Evolutionary conservation across 92 coral and sea anemone genomes (phyloP).

Genomic region (Epizoanthus fatuus): DNA sequence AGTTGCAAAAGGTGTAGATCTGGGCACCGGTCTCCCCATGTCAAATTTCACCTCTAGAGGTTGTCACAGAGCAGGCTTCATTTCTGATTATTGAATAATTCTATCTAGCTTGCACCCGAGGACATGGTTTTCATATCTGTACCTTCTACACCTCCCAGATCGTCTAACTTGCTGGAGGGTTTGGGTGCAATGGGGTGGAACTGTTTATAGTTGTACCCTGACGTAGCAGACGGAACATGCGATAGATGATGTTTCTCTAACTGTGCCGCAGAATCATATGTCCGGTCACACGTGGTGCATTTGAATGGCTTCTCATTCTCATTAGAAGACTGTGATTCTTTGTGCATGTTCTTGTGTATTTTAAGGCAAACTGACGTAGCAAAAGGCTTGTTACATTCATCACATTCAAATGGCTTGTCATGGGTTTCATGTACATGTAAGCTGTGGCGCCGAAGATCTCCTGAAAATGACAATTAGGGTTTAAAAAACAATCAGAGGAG

Average conservation of each 20-base stretch:
- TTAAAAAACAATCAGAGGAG: neutral
- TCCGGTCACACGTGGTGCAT: conserved; percentile 63
- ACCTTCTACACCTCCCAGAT: conserved; percentile 31
- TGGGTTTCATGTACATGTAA: conserved; percentile 91
- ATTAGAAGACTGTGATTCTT: conserved; percentile 26
- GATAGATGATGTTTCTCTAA: conserved; percentile 65
- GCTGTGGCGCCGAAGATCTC: conserved; percentile 96
- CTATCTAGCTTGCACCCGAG: too few species aligned
- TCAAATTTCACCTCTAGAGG: too few species aligned
- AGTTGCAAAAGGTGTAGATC: too few species aligned
- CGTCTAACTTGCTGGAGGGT: conserved; percentile 45
- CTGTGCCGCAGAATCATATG: conserved; percentile 58
- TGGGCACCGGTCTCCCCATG: too few species aligned
- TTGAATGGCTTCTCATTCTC: conserved; percentile 59
- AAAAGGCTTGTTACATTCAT: conserved; percentile 67
- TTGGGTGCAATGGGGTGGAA: conserved; percentile 76
- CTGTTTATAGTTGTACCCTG: conserved; percentile 66
- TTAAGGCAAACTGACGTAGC: conserved; percentile 65
- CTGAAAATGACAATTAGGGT: conserved; percentile 49
- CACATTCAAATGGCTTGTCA: conserved; percentile 80
- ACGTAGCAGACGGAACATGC: conserved; percentile 57
- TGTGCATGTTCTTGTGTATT: conserved; percentile 66
- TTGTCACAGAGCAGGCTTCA: too few species aligned
- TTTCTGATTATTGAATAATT: too few species aligned
- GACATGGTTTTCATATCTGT: neutral